Base-by-base conservation (phyloP, 2,888 invertebrate species). In the Blera fallax region DNA sequence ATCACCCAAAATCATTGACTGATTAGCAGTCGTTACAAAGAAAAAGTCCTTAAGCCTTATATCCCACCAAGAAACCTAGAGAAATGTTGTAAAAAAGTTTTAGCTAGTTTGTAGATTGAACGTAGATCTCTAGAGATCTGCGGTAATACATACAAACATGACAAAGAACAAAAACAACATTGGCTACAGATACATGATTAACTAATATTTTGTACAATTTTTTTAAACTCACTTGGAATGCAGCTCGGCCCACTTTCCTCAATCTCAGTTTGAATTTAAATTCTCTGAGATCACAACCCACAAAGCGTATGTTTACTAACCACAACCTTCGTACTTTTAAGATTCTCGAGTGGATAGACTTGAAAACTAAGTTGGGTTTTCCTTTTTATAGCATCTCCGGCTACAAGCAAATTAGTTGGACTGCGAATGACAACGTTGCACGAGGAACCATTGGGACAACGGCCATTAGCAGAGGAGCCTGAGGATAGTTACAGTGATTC, bases 181-280 rank as follows among this genome's bases (percentile, higher is more conserved):
- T 43, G 16, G 11, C 58, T 60, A 27, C 1, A 24, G 40, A 32
- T n/a, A 18, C 18, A 32, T 8, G 40, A 14, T 45, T 27, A 62
- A 79, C 73, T 84, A 80, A 80, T 64, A 54, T 64, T 72, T 72
- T 34, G 54, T 76, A 54, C 69, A 58, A 52, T 87, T 70, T 32
- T 34, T 72, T 45, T 45, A 70, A 78, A 76, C 48, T 80, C 69
- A 78, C 69, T 76, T 88, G 91, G 90, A 93, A 96, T 96, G 94
- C 98, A 98, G 98, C 98, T 93, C 97, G 98, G 91, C 98, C 98
- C 92, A 98, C 98, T 93, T 98, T 98, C 95, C 96, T 98, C 94
- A 98, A 98, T 95, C 96, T 98, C 94, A 97, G 96, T 94, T 94
- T 97, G 94, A 97, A 97, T 95, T 95, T 97, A 94, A 97, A 97